Base-by-base conservation (phyloP, 2,113 vertebrate genomes). In the Nothobranchius kuhntae region DNA sequence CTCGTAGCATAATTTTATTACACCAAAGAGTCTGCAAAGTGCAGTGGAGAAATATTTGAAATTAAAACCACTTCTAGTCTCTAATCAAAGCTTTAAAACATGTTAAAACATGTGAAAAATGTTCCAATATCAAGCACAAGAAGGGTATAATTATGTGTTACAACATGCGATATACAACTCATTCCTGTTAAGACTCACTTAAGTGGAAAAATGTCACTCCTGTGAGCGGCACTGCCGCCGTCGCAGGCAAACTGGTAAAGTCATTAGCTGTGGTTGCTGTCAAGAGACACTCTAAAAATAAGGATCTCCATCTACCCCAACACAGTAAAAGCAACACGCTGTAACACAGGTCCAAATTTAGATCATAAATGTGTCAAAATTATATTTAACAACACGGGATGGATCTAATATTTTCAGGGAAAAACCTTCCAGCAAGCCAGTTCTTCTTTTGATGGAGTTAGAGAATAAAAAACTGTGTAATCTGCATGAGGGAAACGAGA, bases 191-290 rank as follows among this genome's bases (percentile, higher is more conserved):
- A 75, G 55, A 53, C 24, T 62, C 30, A 47, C 62, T 53, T n/a
- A 64, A 65, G 10, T 47, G 58, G 52, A 75, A 68, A 64, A 59
- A 62, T 24, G 58, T 61, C 21, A 42, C 5, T 17, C 30, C 35
- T 55, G 61, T 68, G 71, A 61, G 13, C 15, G 21, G 65, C 61
- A 30, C 30, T 30, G 21, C 21, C 21, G 21, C 21, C 21, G 21
- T 21, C 21, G 21, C 21, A 21, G 30, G 30, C 30, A 30, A 30
- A 54, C 73, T 73, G 82, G 35, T 71, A 83, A 86, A 86, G 79
- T 71, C 86, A 81, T 89, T 80, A 87, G 48, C 71, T 14, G 58
- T 68, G 72, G 60, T 53, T 61, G 78, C 77, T 75, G 78, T 78
- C 82, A 82, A 58, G 71, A 78, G 63, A 76, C 46, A 60, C 73